phyloP scores from a whole-genome alignment of 1,140 invertebrate genomes.

The Halictus rubicundus region DNA sequence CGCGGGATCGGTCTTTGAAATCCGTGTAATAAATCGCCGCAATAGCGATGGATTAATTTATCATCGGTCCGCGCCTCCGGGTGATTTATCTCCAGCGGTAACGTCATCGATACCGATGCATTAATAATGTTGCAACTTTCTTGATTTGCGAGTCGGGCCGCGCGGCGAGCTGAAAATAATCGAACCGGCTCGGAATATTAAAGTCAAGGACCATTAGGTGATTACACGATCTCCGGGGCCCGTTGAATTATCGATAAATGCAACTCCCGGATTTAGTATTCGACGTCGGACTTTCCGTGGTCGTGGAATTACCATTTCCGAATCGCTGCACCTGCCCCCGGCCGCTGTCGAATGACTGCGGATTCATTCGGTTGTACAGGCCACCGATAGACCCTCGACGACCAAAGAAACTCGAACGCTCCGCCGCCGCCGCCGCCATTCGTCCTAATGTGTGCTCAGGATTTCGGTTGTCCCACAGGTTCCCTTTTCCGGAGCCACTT shows the following conservation, averaged over 20 bases:
- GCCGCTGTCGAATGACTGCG: conserved; percentile 21
- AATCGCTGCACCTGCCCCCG: conserved; percentile 53
- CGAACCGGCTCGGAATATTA: conserved; percentile 26
- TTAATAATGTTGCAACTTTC: conserved; percentile 46
- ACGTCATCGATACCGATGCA: conserved; percentile 50
- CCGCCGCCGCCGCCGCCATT: conserved; percentile 5
- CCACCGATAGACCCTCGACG: conserved; percentile 11
- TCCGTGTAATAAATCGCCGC: conserved; percentile 41
- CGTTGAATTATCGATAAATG: conserved; percentile 37
- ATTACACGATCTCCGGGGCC: conserved; percentile 12
- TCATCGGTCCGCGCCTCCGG: conserved; percentile 35
- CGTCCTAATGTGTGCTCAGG: conserved; percentile 51
- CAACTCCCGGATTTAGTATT: conserved; percentile 21
- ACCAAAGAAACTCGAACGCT: conserved; percentile 37
- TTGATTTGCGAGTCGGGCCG: conserved; percentile 2
- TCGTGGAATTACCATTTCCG: conserved; percentile 42
- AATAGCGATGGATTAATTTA: conserved; percentile 41
- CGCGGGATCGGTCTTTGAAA: conserved; percentile 32
- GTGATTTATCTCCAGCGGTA: conserved; percentile 48
- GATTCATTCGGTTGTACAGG: conserved; percentile 12
- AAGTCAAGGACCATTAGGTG: conserved; percentile 43
- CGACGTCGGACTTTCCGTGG: conserved; percentile 20
- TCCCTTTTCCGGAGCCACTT: conserved; percentile 28
- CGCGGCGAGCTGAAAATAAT: conserved; percentile 22
- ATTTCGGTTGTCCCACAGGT: conserved; percentile 21